Conservation (phyloP, 2,797 vertebrate species). For the Macroramphosus scolopax region DNA sequence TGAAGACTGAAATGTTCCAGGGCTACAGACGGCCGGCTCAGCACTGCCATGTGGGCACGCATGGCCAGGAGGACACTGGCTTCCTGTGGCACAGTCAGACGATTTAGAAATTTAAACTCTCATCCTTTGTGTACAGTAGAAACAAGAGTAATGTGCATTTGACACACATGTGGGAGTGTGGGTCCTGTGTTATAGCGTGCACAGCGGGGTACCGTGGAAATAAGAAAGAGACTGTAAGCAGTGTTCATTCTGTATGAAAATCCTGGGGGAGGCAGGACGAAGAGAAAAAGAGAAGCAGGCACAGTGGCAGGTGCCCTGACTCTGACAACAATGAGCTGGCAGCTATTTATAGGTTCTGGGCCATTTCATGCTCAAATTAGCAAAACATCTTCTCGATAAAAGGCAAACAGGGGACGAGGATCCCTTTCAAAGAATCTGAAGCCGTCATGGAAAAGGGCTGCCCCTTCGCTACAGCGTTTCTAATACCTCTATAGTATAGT, state of each 20-base stretch:
- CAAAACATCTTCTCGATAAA: conserved; percentile 24
- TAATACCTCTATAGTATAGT: too few species aligned
- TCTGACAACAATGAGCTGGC: conserved; percentile 37
- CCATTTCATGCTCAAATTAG: conserved; percentile 58
- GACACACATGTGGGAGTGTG: too few species aligned
- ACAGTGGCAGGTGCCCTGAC: conserved; percentile 35
- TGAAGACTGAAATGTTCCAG: conserved; percentile 84
- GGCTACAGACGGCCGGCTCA: conserved; percentile 75
- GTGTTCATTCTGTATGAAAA: conserved; percentile 17
- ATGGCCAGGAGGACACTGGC: conserved; percentile 78
- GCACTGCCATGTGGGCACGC: conserved; percentile 70
- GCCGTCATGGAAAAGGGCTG: too few species aligned
- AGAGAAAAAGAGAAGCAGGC: conserved; percentile 25
- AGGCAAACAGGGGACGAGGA: conserved; percentile 7
- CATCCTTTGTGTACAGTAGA: too few species aligned
- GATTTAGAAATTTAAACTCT: conserved; percentile 1
- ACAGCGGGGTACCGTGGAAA: conserved; percentile 35
- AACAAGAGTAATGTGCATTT: too few species aligned
- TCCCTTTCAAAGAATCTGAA: conserved; percentile 26
- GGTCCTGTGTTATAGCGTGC: too few species aligned
- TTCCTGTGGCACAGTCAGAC: conserved; percentile 57
- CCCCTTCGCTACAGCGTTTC: too few species aligned
- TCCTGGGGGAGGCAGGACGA: conserved; percentile 41
- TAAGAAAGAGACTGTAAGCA: conserved; percentile 6
- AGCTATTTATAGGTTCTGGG: conserved; percentile 52